Evolutionary conservation across 2,113 vertebrate species (phyloP).

Genomic region (Epinephelus moara): DNA sequence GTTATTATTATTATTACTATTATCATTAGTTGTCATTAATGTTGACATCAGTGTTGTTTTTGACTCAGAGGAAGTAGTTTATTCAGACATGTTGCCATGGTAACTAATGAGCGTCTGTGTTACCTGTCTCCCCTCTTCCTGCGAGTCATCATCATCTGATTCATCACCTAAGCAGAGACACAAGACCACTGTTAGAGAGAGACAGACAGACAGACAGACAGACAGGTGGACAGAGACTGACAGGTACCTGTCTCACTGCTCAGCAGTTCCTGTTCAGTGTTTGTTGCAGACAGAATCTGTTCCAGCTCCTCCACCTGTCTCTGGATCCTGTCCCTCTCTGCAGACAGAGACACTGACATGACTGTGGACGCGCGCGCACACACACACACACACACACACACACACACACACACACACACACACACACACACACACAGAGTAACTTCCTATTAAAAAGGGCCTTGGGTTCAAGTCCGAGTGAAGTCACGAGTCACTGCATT

Average conservation of each 20-base stretch:
- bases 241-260: conserved; percentile 73
- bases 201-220: not conserved
- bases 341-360: conserved; percentile 69
- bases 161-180: conserved; percentile 59
- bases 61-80: too few relatives aligned
- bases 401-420: not conserved
- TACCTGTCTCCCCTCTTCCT: conserved; percentile 43
- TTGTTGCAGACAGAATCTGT: conserved; percentile 46
- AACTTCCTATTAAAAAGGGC: too few relatives aligned
- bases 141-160: conserved; percentile 18
- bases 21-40: too few relatives aligned
- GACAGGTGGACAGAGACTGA: not conserved
- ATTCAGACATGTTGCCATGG: too few relatives aligned
- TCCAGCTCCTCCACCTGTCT: conserved; percentile 70
- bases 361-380: conserved; percentile 24
- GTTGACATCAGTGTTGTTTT: too few relatives aligned
- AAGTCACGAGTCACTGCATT: too few relatives aligned
- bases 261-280: conserved; percentile 62
- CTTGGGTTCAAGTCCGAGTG: too few relatives aligned
- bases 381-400: conserved; percentile 10
- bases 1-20: too few relatives aligned
- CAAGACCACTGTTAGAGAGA: not conserved
- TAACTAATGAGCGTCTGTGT: not conserved
- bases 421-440: too few relatives aligned
- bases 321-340: conserved; percentile 70